These are phyloP conservation scores for Seira musarum DNA, from an alignment of 2,888 invertebrate genomes.

Conservation along the genomic window DNA sequence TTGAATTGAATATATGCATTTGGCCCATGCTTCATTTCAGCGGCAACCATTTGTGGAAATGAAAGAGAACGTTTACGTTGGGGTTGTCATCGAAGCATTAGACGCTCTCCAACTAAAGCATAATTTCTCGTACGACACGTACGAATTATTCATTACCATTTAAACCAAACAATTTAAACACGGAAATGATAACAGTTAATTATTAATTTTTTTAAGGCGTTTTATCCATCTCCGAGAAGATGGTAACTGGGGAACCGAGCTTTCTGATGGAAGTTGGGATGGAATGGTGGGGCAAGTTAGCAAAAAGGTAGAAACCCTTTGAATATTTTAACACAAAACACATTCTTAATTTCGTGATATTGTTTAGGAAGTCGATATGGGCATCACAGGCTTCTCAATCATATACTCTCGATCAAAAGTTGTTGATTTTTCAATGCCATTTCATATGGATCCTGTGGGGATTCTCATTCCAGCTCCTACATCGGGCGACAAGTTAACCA, in stretches of 20 bases:
- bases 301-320: too few species aligned
- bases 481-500: constrained; percentile 64
- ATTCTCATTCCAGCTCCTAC: constrained; percentile 68
- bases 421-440: constrained; percentile 64
- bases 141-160: too few species aligned
- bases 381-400: constrained; percentile 66
- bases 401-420: constrained; percentile 62
- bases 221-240: constrained; percentile 56
- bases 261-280: constrained; percentile 66
- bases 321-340: too few species aligned
- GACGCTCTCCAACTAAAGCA: constrained; percentile 59
- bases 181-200: neutral
- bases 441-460: constrained; percentile 65
- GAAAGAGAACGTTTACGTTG: constrained; percentile 24
- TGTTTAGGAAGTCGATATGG: constrained; percentile 65
- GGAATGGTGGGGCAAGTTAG: constrained; percentile 67
- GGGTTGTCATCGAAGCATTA: constrained; percentile 66
- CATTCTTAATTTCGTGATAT: neutral
- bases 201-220: constrained; percentile 37
- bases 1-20: too few species aligned
- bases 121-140: constrained; percentile 64
- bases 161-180: too few species aligned
- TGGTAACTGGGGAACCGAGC: constrained; percentile 65
- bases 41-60: constrained; percentile 63
- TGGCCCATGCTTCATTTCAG: too few species aligned